Conservation (phyloP, 2,113 vertebrate species). For the Cyrtonyx montezumae region DNA sequence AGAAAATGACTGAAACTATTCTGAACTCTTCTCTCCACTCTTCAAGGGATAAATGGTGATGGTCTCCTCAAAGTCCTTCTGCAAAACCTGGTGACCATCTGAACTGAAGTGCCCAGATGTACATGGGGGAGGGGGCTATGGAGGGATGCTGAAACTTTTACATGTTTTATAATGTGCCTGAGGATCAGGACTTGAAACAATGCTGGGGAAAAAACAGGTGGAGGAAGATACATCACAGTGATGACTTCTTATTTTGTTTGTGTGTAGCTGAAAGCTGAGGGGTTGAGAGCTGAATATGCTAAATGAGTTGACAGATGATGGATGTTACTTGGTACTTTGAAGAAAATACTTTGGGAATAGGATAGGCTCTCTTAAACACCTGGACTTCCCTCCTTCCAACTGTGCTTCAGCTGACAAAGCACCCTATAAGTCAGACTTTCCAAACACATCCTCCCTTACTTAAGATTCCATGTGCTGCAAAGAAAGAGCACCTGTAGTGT, state of each 20-base stretch:
- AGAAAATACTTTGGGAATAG: neutral
- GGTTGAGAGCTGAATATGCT: neutral
- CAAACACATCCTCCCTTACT: neutral
- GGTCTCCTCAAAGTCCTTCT: neutral
- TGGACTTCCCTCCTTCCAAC: neutral
- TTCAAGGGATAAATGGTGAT: neutral
- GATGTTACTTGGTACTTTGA: neutral
- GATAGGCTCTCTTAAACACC: neutral
- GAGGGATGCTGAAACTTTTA: rapidly evolving
- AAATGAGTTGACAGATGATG: neutral
- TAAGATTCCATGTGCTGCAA: rapidly evolving
- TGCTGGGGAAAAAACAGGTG: neutral
- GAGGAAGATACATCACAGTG: neutral
- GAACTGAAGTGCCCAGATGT: neutral
- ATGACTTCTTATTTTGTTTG: neutral
- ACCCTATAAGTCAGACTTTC: rapidly evolving
- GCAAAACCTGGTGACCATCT: too few relatives aligned
- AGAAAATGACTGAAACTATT: neutral
- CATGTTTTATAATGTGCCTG: rapidly evolving
- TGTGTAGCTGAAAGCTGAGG: neutral
- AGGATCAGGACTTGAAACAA: neutral
- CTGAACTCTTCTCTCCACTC: rapidly evolving
- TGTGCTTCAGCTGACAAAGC: neutral
- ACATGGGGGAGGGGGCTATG: rapidly evolving
- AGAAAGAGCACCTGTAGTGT: neutral